Evolutionary conservation across 64 coral and sea anemone species (phyloP).

Genomic region (Montipora efflorescens): DNA sequence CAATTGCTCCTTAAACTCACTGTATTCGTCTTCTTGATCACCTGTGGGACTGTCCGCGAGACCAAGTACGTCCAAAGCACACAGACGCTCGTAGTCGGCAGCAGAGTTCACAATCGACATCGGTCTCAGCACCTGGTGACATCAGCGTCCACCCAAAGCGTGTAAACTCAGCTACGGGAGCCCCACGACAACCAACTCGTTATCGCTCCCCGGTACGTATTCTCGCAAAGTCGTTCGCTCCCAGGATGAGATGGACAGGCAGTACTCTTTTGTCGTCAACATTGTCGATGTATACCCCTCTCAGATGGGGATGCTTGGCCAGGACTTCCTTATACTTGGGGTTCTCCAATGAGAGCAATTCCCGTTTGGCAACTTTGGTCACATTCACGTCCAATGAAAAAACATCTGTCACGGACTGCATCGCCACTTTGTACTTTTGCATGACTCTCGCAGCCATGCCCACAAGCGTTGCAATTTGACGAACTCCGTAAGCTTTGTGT

Average conservation of each 20-base stretch:
- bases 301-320: slow-evolving; percentile 49
- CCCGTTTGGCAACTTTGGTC: slow-evolving; percentile 57
- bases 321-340: slow-evolving; percentile 69
- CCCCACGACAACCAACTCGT: not conserved
- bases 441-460: slow-evolving; percentile 48
- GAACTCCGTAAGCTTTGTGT: slow-evolving; percentile 28
- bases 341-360: slow-evolving; percentile 74
- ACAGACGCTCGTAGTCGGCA: no score
- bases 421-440: slow-evolving; percentile 64
- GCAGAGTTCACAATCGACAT: no score
- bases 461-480: slow-evolving; percentile 79
- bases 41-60: no score
- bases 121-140: no score
- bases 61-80: no score
- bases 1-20: no score
- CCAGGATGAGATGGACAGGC: slow-evolving; percentile 71
- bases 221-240: slow-evolving; percentile 64
- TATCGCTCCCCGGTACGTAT: slow-evolving; percentile 45
- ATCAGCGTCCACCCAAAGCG: no score
- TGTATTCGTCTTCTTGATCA: no score
- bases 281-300: not conserved
- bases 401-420: slow-evolving; percentile 42
- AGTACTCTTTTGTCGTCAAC: not conserved
- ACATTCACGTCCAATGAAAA: slow-evolving; percentile 67
- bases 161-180: no score